These are phyloP conservation scores for Wiebesia pumilae DNA, from an alignment of 1,140 invertebrate genomes.

Conservation along the genomic window DNA sequence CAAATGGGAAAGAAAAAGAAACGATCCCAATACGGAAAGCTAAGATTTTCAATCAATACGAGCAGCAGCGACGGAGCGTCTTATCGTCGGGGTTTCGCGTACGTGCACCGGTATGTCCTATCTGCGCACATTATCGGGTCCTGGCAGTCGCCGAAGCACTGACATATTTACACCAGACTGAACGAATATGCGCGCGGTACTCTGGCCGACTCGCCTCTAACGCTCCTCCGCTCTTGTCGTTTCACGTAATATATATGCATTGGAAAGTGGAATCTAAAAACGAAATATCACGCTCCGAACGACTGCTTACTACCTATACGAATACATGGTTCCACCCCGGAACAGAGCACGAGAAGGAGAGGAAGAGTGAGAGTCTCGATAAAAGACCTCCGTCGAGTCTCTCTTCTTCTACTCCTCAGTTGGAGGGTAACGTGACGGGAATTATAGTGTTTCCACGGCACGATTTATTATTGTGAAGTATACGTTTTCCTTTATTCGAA, in stretches of 20 bases:
- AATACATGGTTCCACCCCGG: neutral
- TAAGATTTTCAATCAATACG: conserved; percentile 55
- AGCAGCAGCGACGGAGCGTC: conserved; percentile 25
- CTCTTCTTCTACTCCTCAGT: neutral
- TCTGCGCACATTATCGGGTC: conserved; percentile 47
- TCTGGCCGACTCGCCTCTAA: neutral
- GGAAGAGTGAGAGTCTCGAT: neutral
- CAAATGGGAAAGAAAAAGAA: conserved; percentile 20
- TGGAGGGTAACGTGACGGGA: conserved; percentile 41
- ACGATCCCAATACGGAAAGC: conserved; percentile 15
- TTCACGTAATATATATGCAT: conserved; percentile 41
- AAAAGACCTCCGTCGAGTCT: neutral
- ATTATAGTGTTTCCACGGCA: conserved; percentile 37
- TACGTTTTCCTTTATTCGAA: conserved; percentile 40
- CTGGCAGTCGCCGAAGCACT: conserved; percentile 35
- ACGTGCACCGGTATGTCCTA: conserved; percentile 45
- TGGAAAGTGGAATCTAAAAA: conserved; percentile 43
- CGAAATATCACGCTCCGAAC: conserved; percentile 19
- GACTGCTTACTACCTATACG: neutral
- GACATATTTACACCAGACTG: conserved; percentile 64
- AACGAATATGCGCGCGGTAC: conserved; percentile 53
- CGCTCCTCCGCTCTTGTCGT: neutral
- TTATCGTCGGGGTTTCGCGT: conserved; percentile 47
- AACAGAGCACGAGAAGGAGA: neutral
- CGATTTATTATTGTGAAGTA: conserved; percentile 43